A percentile compares a stretch with the other conserved stretches of the same genome.
phyloP scores from a whole-genome alignment of 35 echinoderm and acorn worm species.

The Patiria miniata region DNA sequence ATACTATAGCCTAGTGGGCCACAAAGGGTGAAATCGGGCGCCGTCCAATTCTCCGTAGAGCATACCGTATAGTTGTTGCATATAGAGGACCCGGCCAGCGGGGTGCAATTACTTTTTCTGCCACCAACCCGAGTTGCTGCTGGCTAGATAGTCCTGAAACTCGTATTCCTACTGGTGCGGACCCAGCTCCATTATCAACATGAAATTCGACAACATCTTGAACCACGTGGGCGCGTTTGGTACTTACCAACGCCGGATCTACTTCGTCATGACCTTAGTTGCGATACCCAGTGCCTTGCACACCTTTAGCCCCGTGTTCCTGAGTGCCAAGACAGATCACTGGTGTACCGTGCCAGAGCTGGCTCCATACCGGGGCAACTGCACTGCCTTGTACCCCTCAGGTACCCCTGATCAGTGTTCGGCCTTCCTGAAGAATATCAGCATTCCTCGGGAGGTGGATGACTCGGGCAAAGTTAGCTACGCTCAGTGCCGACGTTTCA shows the following conservation, averaged over 20 bases:
- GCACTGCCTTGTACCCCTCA: not conserved
- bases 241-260: constrained; percentile 28
- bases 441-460: not conserved
- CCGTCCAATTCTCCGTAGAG: too few species aligned
- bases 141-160: too few species aligned
- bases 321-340: constrained; percentile 5
- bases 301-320: not conserved
- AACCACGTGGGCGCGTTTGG: constrained; percentile 25
- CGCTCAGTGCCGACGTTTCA: not conserved
- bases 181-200: not conserved
- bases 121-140: too few species aligned
- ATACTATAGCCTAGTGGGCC: too few species aligned
- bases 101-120: too few species aligned
- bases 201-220: constrained; percentile 33
- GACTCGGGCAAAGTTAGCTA: not conserved
- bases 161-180: too few species aligned
- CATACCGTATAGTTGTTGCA: too few species aligned
- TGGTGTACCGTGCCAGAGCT: constrained; percentile 25
- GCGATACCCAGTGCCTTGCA: not conserved
- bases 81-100: too few species aligned
- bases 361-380: not conserved
- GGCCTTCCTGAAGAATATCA: not conserved
- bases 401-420: not conserved
- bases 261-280: not conserved
- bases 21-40: too few species aligned